phyloP scores from a whole-genome alignment of 2,797 vertebrate genomes.

The Odontamblyopus lacepedii region DNA sequence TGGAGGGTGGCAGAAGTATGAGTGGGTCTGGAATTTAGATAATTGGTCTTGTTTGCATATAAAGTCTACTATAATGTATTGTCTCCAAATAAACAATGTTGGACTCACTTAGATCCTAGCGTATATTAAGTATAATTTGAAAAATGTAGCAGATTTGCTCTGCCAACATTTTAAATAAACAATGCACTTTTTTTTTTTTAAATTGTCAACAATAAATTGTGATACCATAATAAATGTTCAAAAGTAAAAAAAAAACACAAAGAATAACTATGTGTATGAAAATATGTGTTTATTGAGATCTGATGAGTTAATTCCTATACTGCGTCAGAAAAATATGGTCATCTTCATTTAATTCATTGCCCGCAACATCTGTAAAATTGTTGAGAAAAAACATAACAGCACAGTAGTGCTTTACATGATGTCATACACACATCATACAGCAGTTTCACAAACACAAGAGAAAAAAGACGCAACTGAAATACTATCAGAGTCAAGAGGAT shows the following conservation, averaged over 20 bases:
- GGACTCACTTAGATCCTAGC: neutral
- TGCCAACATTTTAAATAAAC: too few species aligned
- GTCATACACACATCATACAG: neutral
- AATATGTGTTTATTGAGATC: conserved; percentile 54
- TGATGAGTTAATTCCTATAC: conserved; percentile 2
- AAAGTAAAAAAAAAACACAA: neutral
- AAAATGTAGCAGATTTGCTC: too few species aligned
- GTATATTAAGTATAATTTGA: too few species aligned
- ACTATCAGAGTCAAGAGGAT: neutral
- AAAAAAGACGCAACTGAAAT: neutral
- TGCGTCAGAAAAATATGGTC: conserved; percentile 31
- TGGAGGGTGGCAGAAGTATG: neutral
- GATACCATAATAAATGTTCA: neutral
- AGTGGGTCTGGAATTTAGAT: neutral
- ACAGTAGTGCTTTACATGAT: neutral
- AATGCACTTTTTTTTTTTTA: too few species aligned
- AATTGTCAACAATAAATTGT: too few species aligned
- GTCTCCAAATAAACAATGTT: neutral
- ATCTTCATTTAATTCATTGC: conserved; percentile 15
- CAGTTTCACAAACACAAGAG: neutral
- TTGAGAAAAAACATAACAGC: neutral
- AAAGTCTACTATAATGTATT: neutral
- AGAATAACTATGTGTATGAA: conserved; percentile 27
- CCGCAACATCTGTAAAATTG: conserved; percentile 8
- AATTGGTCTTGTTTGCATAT: neutral